Percentiles rank a stretch among this genome's conserved stretches.
phyloP scores from a whole-genome alignment of 2,888 invertebrate species.

The Abscondita cerata region DNA sequence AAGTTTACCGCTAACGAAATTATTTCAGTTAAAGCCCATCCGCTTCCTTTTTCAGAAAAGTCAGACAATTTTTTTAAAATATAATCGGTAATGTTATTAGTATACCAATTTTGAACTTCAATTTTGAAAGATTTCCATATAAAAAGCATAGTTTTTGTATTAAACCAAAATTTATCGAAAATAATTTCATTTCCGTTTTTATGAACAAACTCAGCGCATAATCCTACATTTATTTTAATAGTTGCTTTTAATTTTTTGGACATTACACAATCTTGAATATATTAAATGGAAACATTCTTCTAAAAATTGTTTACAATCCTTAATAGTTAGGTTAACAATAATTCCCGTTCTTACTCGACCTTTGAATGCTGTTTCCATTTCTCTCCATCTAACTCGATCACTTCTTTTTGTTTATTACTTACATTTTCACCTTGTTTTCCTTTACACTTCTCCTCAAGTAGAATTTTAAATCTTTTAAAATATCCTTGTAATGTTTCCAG shows the following conservation, averaged over 20 bases:
- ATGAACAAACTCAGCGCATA: conserved; percentile 7
- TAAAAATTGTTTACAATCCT: neutral
- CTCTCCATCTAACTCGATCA: neutral
- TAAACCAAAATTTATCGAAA: conserved; percentile 10
- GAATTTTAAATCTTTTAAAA: neutral
- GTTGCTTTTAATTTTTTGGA: neutral
- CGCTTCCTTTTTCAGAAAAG: neutral
- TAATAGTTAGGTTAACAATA: neutral
- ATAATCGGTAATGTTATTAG: neutral
- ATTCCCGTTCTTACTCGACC: neutral
- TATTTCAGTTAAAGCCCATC: neutral
- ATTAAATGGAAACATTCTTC: neutral
- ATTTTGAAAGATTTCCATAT: neutral
- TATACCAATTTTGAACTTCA: neutral
- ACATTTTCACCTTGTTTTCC: neutral
- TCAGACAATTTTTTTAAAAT: neutral
- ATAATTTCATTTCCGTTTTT: conserved; percentile 4
- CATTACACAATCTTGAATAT: neutral
- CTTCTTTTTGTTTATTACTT: neutral
- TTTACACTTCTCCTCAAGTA: neutral
- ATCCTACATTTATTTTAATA: conserved; percentile 4
- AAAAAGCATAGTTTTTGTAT: neutral
- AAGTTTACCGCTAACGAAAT: neutral
- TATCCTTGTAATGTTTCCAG: neutral
- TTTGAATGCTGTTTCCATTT: neutral